These are phyloP conservation scores for Oriolus oriolus DNA, from an alignment of 2,113 vertebrate species.

Conservation along the genomic window DNA sequence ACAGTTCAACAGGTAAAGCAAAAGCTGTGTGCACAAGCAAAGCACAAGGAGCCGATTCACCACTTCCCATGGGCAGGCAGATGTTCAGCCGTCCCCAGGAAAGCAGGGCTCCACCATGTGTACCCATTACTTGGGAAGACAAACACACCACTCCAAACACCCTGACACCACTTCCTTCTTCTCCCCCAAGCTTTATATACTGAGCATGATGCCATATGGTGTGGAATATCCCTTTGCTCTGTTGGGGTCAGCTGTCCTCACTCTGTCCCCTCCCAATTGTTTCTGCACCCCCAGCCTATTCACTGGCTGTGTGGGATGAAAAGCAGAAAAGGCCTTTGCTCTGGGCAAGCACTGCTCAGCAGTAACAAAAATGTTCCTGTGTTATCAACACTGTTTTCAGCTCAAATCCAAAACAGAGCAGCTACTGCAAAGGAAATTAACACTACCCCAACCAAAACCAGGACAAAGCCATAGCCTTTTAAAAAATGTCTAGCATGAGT, in stretches of 20 bases:
- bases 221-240: not conserved
- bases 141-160: not conserved
- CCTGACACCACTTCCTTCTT: not conserved
- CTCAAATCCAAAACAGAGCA: not conserved
- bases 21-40: not conserved
- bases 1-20: not conserved
- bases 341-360: not conserved
- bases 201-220: not conserved
- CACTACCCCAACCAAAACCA: not conserved
- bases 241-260: not conserved
- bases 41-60: not conserved
- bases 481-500: not conserved
- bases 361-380: not conserved
- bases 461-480: not conserved
- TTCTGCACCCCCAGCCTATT: not conserved
- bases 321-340: not conserved
- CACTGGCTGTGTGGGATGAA: fast-evolving
- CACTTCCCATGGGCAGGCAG: not conserved
- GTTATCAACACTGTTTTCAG: not conserved
- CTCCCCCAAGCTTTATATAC: not conserved
- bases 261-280: not conserved
- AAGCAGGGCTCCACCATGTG: not conserved
- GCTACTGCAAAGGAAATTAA: not conserved
- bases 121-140: not conserved
- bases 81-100: not conserved